phyloP scores from a whole-genome alignment of 2,797 vertebrate species.

The Sebastes baramenuke region DNA sequence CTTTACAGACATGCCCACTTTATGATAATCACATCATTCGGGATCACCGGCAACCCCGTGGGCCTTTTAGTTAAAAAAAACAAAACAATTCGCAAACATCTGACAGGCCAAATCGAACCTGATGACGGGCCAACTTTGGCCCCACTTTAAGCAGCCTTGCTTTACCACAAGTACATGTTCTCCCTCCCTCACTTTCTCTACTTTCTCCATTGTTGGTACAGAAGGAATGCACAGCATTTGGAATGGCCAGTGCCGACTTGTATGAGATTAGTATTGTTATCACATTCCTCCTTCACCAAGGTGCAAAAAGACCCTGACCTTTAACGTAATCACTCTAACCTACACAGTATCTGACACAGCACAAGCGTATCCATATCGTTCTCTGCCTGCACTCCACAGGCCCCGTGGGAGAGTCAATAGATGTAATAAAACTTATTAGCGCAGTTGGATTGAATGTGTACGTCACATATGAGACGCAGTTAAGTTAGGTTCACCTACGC shows the following conservation, averaged over 20 bases:
- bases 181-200: constrained; percentile 24
- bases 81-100: too few species aligned
- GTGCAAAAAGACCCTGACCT: constrained; percentile 67
- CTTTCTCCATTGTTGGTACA: constrained; percentile 4
- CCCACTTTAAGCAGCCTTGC: too few species aligned
- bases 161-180: constrained; percentile 6
- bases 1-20: too few species aligned
- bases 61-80: too few species aligned
- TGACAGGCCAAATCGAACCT: too few species aligned
- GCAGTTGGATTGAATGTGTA: constrained; percentile 46
- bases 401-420: constrained; percentile 36
- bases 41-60: too few species aligned
- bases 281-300: constrained; percentile 58
- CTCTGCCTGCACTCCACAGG: constrained; percentile 20
- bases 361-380: constrained; percentile 26
- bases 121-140: too few species aligned
- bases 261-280: constrained; percentile 68
- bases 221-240: constrained; percentile 34
- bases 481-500: constrained; percentile 7
- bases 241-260: constrained; percentile 33
- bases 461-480: constrained; percentile 22
- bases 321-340: constrained; percentile 67
- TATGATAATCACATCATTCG: too few species aligned
- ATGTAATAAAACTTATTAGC: constrained; percentile 45
- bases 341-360: constrained; percentile 47